phyloP scores from a whole-genome alignment of 2,888 invertebrate species.

The Pteria penguin region DNA sequence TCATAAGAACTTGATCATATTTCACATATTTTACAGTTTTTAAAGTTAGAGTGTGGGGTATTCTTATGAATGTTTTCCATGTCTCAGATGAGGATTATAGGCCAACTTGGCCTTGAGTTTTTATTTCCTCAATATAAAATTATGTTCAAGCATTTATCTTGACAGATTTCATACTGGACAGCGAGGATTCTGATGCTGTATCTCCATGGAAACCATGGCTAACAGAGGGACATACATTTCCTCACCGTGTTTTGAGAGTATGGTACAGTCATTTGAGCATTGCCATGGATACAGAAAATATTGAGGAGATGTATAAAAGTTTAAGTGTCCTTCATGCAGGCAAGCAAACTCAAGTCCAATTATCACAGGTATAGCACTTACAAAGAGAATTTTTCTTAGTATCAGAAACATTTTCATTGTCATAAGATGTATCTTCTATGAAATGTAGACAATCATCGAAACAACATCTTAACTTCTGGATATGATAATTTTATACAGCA shows the following conservation, averaged over 20 bases:
- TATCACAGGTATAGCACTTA: slow-evolving; percentile 60
- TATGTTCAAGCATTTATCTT: slow-evolving; percentile 1
- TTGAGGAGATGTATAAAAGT: slow-evolving; percentile 69
- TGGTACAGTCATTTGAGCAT: slow-evolving; percentile 69
- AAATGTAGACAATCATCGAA: too few species aligned
- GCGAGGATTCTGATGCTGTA: slow-evolving; percentile 64
- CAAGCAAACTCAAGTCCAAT: slow-evolving; percentile 65
- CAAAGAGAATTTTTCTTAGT: background rate
- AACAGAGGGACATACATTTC: slow-evolving; percentile 70
- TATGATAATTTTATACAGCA: too few species aligned
- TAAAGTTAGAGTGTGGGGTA: background rate
- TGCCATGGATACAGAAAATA: slow-evolving; percentile 64
- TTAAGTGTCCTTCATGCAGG: slow-evolving; percentile 66
- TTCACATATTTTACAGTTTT: background rate
- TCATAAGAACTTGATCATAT: too few species aligned
- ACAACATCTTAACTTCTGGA: too few species aligned
- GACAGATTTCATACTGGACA: slow-evolving; percentile 72
- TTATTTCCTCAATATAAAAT: too few species aligned
- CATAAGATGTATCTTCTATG: too few species aligned
- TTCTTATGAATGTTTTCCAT: too few species aligned
- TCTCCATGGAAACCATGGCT: slow-evolving; percentile 73
- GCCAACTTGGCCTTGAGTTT: too few species aligned
- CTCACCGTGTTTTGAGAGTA: slow-evolving; percentile 68
- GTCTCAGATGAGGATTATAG: too few species aligned
- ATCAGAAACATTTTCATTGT: too few species aligned